Evolutionary conservation across 2,797 vertebrate genomes (phyloP), one percentile per base, ranked within the genome.

Genomic region (Scomberomorus guttatus): DNA sequence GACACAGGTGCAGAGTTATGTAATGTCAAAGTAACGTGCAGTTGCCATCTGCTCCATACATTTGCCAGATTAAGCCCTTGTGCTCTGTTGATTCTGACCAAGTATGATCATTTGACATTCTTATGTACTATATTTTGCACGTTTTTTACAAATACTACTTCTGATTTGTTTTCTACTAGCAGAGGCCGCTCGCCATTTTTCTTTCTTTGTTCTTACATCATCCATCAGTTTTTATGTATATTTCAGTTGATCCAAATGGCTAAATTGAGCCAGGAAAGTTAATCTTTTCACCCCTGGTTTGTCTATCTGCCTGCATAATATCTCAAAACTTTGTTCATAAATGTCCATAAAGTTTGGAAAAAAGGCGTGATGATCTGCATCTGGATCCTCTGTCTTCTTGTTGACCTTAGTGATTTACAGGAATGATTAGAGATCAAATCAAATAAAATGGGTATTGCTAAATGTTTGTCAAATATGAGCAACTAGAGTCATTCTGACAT

Each of bases 1-100:
- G 54, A 63, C 81, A 87, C 29, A 83, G 73, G 83, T 87, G 61
- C 55, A 61, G 7, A 18, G 2, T 18, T 56, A 61, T 14, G 18
- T 63, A 44, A 58, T 0, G 5, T 65, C 14, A 58, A 32, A 44
- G 24, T 54, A 14, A 37, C 13, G 20, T 22, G 18, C 25, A n/a
- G 27, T 27, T 46, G 34, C 14, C 50, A 54, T 32, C 52, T 20
- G 51, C 50, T 61, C 6, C 13, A 9, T n/a, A 59, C 55, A 39
- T 12, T 62, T 59, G 27, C 24, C 50, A 57, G 9, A 81, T 50
- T 54, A 34, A 46, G 74, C 27, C 5, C 54, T 64, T n/a, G 29
- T 67, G 77, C 59, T 61, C 42, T 42, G 12, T 27, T 55, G 52
- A 25, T 50, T 50, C 18, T 50, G 18, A 20, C 37, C 37, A 39